A percentile compares a stretch with the other conserved stretches of the same genome.
Evolutionary conservation across 1,140 invertebrate genomes (phyloP).

Genomic region (Drosophila saltans): DNA sequence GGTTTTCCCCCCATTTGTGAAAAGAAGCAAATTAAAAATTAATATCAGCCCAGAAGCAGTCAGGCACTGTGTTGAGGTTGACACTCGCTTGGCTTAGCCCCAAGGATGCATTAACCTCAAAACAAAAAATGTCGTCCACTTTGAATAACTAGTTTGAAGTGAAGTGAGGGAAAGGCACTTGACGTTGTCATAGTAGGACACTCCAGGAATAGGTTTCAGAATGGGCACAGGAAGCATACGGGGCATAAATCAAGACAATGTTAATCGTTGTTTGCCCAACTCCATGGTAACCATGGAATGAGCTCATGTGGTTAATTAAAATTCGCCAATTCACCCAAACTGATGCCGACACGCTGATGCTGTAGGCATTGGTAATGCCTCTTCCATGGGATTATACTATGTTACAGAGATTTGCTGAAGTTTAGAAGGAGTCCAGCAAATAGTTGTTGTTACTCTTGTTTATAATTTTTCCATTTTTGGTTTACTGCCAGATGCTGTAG

Average conservation of each 20-base stretch:
- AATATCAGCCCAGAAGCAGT: conserved; percentile 69
- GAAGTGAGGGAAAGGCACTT: conserved; percentile 29
- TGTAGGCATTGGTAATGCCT: neutral
- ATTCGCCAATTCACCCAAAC: conserved; percentile 63
- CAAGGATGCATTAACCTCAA: conserved; percentile 80
- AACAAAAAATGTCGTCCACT: conserved; percentile 51
- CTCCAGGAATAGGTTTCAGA: neutral
- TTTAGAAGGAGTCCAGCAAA: conserved; percentile 26
- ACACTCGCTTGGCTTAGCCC: conserved; percentile 44
- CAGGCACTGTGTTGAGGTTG: conserved; percentile 35
- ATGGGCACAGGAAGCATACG: neutral
- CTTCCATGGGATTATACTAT: conserved; percentile 55
- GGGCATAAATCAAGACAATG: conserved; percentile 60
- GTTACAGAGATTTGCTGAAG: conserved; percentile 53
- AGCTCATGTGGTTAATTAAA: conserved; percentile 74
- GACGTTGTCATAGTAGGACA: conserved; percentile 46
- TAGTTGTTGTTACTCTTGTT: conserved; percentile 7
- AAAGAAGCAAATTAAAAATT: conserved; percentile 74
- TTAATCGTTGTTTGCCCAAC: conserved; percentile 57
- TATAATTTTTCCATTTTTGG: conserved; percentile 24
- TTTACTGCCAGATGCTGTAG: conserved; percentile 24
- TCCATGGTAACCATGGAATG: conserved; percentile 25
- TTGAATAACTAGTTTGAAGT: conserved; percentile 62
- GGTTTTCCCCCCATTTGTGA: conserved; percentile 37
- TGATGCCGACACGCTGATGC: conserved; percentile 27